Percentiles rank a stretch among this genome's conserved stretches.
Evolutionary conservation across 2,888 invertebrate species (phyloP).

Genomic region (Bugula neritina): DNA sequence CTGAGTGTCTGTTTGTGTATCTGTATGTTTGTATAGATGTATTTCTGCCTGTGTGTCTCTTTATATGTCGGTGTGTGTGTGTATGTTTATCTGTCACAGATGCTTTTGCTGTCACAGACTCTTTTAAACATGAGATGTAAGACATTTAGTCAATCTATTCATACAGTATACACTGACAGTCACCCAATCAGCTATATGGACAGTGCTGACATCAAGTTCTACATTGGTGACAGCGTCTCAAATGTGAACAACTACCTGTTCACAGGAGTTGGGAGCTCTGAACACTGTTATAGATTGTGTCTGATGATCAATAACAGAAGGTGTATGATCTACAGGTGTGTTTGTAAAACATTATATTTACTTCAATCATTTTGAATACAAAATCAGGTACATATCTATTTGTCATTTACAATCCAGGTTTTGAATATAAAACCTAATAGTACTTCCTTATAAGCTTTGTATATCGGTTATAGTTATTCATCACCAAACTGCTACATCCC

Average conservation of each 20-base stretch:
- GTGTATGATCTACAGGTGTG: slow-evolving; percentile 9
- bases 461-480: neutral
- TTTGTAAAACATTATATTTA: neutral
- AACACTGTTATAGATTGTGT: neutral
- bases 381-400: no score
- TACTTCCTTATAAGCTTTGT: no score
- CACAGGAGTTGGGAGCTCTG: neutral
- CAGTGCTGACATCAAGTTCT: neutral
- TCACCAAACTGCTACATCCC: neutral
- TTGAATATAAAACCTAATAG: no score
- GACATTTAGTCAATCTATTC: neutral
- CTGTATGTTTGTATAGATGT: no score
- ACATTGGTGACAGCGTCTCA: neutral
- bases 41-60: no score
- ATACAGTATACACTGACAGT: neutral
- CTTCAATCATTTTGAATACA: no score
- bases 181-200: neutral
- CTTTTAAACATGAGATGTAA: no score
- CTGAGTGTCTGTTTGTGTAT: no score
- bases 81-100: no score
- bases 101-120: no score
- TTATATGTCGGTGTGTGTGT: no score
- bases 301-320: neutral
- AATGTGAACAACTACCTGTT: neutral
- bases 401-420: no score